Conservation (phyloP, 2,113 vertebrate species). For the Pseudorasbora parva region DNA sequence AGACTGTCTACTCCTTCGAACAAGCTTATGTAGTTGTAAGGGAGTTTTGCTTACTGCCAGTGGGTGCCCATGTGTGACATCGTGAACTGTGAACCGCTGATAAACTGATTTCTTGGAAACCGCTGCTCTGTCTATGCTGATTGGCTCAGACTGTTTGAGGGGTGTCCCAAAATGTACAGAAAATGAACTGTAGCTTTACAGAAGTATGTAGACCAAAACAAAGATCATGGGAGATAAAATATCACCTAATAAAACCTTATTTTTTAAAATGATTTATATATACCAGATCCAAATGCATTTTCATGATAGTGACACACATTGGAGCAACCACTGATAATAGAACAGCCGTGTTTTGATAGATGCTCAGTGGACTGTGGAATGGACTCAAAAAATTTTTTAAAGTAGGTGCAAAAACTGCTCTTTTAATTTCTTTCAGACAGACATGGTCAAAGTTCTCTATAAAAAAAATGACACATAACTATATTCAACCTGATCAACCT, state of each 20-base stretch:
- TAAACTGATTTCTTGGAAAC: slow-evolving; percentile 64
- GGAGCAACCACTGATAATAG: background rate
- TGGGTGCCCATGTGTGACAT: slow-evolving; percentile 44
- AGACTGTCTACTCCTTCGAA: slow-evolving; percentile 29
- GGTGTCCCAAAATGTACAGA: slow-evolving; percentile 26
- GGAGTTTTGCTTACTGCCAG: slow-evolving; percentile 36
- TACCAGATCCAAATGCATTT: background rate
- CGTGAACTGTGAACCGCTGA: slow-evolving; percentile 62
- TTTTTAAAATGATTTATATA: no score
- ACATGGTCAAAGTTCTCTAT: background rate
- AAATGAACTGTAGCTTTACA: slow-evolving; percentile 11
- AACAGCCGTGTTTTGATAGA: background rate
- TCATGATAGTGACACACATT: background rate
- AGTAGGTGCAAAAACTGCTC: background rate
- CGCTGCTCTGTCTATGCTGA: slow-evolving; percentile 35
- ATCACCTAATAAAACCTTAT: background rate
- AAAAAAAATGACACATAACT: slow-evolving; percentile 1
- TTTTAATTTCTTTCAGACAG: background rate
- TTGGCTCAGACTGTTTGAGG: slow-evolving; percentile 48
- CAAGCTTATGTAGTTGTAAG: slow-evolving; percentile 28
- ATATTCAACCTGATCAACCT: background rate
- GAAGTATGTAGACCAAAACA: slow-evolving; percentile 5
- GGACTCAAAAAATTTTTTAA: background rate
- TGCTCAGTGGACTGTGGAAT: background rate
- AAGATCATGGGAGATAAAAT: background rate